Evolutionary conservation across 2,113 vertebrate genomes (phyloP).

Genomic region (Apodemus sylvaticus): DNA sequence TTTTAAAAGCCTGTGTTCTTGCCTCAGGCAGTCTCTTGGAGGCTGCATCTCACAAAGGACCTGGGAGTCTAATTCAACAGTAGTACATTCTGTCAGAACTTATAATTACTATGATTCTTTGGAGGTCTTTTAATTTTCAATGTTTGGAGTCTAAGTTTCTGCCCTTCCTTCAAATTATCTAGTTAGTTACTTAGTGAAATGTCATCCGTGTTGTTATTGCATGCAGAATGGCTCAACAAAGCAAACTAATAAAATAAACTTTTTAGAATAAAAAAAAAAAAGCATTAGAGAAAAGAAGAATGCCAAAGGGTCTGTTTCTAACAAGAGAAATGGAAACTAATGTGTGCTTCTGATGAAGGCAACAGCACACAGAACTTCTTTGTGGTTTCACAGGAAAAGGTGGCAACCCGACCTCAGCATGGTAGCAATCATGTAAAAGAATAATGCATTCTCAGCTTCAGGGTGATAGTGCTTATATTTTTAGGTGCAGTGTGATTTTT

Average conservation of each 20-base stretch:
- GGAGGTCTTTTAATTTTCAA: background rate
- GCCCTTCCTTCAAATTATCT: background rate
- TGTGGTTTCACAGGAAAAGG: conserved; percentile 77
- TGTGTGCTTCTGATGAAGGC: background rate
- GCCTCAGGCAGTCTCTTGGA: background rate
- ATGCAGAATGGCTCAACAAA: background rate
- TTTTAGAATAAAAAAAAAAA: conserved; percentile 30
- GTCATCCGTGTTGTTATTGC: background rate
- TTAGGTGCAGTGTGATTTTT: conserved; percentile 85
- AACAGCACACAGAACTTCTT: conserved; percentile 67
- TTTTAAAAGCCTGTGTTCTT: background rate
- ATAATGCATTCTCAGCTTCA: conserved; percentile 82
- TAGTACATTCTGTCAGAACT: background rate
- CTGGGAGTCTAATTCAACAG: background rate
- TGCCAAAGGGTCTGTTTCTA: conserved; percentile 64
- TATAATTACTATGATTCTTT: background rate
- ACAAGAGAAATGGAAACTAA: conserved; percentile 49
- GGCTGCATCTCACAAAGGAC: too few relatives aligned
- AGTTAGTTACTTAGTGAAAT: background rate
- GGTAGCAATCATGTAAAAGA: conserved; percentile 82
- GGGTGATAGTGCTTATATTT: conserved; percentile 83
- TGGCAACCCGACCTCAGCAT: conserved; percentile 81
- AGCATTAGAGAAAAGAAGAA: conserved; percentile 53
- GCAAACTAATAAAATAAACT: conserved; percentile 48
- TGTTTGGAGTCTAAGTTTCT: background rate